Conservation (phyloP, 1,140 invertebrate genomes). For the Drosophila serrata region DNA sequence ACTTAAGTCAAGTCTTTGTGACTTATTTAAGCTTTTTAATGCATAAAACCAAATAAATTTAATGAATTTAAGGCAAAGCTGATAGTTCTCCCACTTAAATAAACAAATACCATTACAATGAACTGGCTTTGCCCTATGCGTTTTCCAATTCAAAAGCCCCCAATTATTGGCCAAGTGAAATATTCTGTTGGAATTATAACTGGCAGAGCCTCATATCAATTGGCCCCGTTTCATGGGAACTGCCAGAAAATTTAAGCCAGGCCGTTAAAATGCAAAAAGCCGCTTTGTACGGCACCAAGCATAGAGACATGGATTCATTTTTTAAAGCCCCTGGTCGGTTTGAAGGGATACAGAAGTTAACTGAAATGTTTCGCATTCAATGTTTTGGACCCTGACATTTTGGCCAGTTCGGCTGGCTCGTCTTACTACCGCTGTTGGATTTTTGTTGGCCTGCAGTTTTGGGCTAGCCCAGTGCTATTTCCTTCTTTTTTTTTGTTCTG, state of each 20-base stretch:
- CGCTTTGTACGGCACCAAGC: constrained; percentile 41
- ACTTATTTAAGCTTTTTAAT: background rate
- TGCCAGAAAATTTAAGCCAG: constrained; percentile 55
- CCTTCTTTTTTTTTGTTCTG: no score
- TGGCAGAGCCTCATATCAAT: constrained; percentile 11
- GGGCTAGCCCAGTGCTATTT: constrained; percentile 37
- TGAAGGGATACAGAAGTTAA: constrained; percentile 25
- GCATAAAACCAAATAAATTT: background rate
- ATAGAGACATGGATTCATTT: constrained; percentile 29
- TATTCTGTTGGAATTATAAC: constrained; percentile 5
- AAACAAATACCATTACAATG: background rate
- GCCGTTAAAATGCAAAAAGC: constrained; percentile 72
- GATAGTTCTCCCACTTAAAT: no score
- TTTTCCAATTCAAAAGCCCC: background rate
- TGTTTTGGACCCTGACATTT: constrained; percentile 42
- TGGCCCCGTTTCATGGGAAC: background rate
- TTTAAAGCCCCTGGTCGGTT: constrained; percentile 22
- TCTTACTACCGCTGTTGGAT: constrained; percentile 19
- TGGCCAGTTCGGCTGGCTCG: constrained; percentile 32
- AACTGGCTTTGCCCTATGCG: background rate
- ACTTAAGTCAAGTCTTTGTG: no score
- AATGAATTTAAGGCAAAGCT: no score
- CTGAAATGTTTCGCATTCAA: constrained; percentile 55
- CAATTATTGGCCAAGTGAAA: constrained; percentile 5
- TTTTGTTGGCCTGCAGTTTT: constrained; percentile 49